Evolutionary conservation across 1,140 invertebrate genomes (phyloP), one percentile per base, ranked within the genome.

Genomic region (Drosophila pseudoobscura): DNA sequence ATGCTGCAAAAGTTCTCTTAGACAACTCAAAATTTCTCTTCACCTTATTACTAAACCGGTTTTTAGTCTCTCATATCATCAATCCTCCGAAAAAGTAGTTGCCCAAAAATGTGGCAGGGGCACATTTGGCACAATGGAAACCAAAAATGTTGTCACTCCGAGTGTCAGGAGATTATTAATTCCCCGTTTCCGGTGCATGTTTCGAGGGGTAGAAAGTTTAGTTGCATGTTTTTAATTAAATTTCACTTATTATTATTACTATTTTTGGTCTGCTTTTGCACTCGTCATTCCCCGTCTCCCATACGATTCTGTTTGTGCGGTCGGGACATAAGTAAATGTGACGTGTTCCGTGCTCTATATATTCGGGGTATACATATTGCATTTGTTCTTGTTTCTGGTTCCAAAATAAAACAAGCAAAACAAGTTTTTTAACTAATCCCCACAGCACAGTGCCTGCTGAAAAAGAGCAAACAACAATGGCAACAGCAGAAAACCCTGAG

Each of bases 161-260:
- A 39, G 35, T 29, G 35, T 69, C 63, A 50, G 26, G 35, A 35
- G 31, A 68, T 69, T 69, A 50, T 69, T 69, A 69, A 69, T 69
- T 69, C 65, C 2, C 15, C 29, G 63, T 39, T 57, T 69, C 45
- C 63, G 46, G 45, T 35, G 9, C 44, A 13, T 56, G 62, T 47
- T 66, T 29, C 17, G 20, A 17, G 9, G 31, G 31, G 7, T 3
- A 56, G 49, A 69, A 68, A 65, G 44, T 70, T 50, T 43, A 17
- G 26, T 41, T 52, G n/a, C 24, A 71, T 60, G 66, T 71, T 71
- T 71, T 71, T 71, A 71, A 71, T 71, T 71, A 71, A 71, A 71
- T 52, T 71, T 43, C 35, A 58, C 49, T 75, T 75, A 75, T 74
- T 75, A 57, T 75, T 74, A 74, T 64, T 43, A 44, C 31, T 55